phyloP scores from a whole-genome alignment of 2,888 invertebrate genomes.

The Ditylenchus weischeri region DNA sequence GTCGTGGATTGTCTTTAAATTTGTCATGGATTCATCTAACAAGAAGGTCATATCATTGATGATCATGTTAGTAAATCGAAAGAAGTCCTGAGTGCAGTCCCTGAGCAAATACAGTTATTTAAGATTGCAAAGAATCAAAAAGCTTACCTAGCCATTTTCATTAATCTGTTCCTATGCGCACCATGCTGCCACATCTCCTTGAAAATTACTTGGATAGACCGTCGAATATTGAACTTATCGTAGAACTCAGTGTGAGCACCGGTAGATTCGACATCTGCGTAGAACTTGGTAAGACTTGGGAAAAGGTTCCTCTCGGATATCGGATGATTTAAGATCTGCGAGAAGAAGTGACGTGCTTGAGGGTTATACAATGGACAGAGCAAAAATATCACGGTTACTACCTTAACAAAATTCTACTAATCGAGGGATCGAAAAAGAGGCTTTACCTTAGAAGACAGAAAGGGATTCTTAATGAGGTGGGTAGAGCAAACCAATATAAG shows the following conservation, averaged over 20 bases:
- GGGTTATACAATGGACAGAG: slow-evolving; percentile 35
- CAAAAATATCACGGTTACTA: slow-evolving; percentile 45
- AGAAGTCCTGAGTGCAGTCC: slow-evolving; percentile 65
- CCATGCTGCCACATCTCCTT: slow-evolving; percentile 89
- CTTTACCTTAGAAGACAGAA: slow-evolving; percentile 80
- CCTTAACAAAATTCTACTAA: slow-evolving; percentile 23
- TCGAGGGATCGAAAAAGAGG: slow-evolving; percentile 9
- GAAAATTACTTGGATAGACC: slow-evolving; percentile 91
- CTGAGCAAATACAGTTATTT: slow-evolving; percentile 27
- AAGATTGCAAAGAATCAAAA: neutral
- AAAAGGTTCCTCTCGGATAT: slow-evolving; percentile 78
- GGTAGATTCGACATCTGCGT: slow-evolving; percentile 83
- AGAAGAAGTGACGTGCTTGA: slow-evolving; percentile 22
- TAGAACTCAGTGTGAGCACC: slow-evolving; percentile 97
- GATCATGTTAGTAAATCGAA: slow-evolving; percentile 88
- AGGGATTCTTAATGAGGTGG: slow-evolving; percentile 88
- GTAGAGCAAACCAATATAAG: slow-evolving; percentile 84
- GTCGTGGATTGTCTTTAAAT: slow-evolving; percentile 70
- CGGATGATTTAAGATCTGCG: slow-evolving; percentile 60
- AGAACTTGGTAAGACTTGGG: slow-evolving; percentile 92
- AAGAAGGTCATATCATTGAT: slow-evolving; percentile 96
- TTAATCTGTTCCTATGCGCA: slow-evolving; percentile 78
- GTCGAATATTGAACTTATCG: slow-evolving; percentile 96
- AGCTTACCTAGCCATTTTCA: slow-evolving; percentile 75
- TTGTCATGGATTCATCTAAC: slow-evolving; percentile 89